phyloP scores from a whole-genome alignment of 2,888 invertebrate species.

The Melanotus villosus region DNA sequence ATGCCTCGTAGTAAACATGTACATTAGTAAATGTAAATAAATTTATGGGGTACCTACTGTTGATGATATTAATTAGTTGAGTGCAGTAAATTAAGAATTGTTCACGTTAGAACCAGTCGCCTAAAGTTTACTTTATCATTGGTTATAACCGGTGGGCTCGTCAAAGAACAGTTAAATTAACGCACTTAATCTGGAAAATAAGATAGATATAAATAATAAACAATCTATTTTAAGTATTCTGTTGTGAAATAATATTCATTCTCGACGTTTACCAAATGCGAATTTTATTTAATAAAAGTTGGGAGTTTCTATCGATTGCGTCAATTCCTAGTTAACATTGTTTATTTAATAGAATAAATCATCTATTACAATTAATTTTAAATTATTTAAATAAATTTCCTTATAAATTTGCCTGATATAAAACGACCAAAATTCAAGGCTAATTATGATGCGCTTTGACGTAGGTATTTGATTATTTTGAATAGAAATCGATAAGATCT shows the following conservation, averaged over 20 bases:
- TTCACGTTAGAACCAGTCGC: not conserved
- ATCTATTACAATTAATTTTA: too few relatives aligned
- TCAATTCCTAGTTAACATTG: not conserved
- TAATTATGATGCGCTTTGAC: too few relatives aligned
- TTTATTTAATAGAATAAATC: too few relatives aligned
- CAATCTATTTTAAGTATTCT: slow-evolving; percentile 14
- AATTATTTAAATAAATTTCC: too few relatives aligned
- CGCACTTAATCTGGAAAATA: not conserved
- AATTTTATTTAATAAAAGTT: not conserved
- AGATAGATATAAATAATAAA: not conserved
- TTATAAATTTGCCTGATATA: too few relatives aligned
- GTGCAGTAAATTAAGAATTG: not conserved
- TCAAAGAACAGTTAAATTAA: not conserved
- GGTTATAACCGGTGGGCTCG: slow-evolving; percentile 13
- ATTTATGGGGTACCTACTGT: not conserved
- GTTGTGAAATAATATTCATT: not conserved
- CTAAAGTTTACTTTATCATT: slow-evolving; percentile 7
- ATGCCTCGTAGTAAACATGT: slow-evolving; percentile 1
- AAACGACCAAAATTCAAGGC: too few relatives aligned
- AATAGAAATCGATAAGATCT: too few relatives aligned
- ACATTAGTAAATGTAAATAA: not conserved
- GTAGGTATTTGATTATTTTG: too few relatives aligned
- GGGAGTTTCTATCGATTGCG: not conserved
- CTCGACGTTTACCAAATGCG: not conserved
- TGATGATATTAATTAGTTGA: slow-evolving; percentile 1